A percentile compares a stretch with the other conserved stretches of the same genome.
phyloP scores from a whole-genome alignment of 2,113 vertebrate genomes.

The Struthidea cinerea region DNA sequence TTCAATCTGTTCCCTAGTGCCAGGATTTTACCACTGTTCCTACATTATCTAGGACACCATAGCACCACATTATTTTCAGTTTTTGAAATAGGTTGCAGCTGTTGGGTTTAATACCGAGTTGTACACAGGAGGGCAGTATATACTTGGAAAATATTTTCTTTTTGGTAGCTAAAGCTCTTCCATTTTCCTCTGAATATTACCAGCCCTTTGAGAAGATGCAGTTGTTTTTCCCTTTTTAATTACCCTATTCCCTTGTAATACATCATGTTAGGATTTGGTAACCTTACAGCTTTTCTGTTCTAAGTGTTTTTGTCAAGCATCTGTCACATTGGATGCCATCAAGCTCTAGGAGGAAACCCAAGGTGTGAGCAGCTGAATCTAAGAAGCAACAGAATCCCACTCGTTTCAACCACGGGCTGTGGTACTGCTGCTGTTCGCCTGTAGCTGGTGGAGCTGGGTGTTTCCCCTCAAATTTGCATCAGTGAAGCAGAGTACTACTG shows the following conservation, averaged over 20 bases:
- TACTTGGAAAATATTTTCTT: not conserved
- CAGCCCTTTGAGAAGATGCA: not conserved
- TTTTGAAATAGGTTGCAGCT: not conserved
- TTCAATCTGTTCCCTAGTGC: not conserved
- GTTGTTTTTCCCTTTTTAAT: not conserved
- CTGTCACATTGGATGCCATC: not conserved
- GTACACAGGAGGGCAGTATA: conserved; percentile 66
- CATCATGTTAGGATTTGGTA: not conserved
- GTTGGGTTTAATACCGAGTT: not conserved
- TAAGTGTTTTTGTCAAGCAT: not conserved
- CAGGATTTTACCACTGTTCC: not conserved
- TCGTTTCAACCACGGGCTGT: fast-evolving
- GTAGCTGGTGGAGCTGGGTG: not conserved
- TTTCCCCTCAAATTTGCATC: not conserved
- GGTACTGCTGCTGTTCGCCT: not conserved
- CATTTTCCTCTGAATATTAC: not conserved
- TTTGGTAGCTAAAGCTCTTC: not conserved
- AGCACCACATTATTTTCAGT: fast-evolving
- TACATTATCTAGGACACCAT: not conserved
- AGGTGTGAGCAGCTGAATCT: not conserved
- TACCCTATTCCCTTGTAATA: not conserved
- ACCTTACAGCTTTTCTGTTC: not conserved
- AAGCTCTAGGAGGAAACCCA: not conserved
- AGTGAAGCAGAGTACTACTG: not conserved
- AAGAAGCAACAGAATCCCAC: not conserved